These are phyloP conservation scores for Scelioninae gen. 2 DNA, from an alignment of 2,888 invertebrate species.

Conservation along the genomic window DNA sequence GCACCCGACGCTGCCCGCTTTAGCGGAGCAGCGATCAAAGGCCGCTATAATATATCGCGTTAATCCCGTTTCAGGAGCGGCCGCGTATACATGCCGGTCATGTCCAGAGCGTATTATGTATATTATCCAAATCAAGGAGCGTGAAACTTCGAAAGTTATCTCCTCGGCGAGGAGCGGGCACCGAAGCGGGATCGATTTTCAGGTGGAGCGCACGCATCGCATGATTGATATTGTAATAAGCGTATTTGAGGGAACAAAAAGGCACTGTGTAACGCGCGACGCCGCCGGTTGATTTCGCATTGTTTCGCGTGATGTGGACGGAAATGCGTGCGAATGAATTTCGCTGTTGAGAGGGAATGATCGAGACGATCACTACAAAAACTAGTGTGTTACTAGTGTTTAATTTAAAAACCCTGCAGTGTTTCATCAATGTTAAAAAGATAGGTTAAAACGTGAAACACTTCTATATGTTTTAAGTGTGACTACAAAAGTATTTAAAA, in stretches of 20 bases:
- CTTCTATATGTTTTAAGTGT: no score
- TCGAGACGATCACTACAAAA: no score
- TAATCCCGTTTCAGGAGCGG: constrained; percentile 63
- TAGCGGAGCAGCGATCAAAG: constrained; percentile 66
- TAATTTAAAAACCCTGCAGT: no score
- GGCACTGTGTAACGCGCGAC: neutral
- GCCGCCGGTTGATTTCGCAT: constrained; percentile 3
- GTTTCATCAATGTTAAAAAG: no score
- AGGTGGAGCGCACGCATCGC: constrained; percentile 12
- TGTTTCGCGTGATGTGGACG: neutral
- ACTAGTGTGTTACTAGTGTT: no score
- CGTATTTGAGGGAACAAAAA: constrained; percentile 23
- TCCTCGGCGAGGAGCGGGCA: constrained; percentile 25
- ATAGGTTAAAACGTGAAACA: no score
- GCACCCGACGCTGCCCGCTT: no score
- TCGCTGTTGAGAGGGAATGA: no score
- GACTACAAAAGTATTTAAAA: no score
- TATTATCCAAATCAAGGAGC: constrained; percentile 68
- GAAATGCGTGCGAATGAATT: constrained; percentile 12
- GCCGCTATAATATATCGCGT: constrained; percentile 63
- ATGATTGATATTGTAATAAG: constrained; percentile 43
- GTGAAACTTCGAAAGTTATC: constrained; percentile 66
- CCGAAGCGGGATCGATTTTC: constrained; percentile 42
- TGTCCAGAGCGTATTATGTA: constrained; percentile 66
- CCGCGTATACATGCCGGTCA: constrained; percentile 62